Evolutionary conservation across 2,888 invertebrate species (phyloP).

Genomic region (Drosophila paramelanica): DNA sequence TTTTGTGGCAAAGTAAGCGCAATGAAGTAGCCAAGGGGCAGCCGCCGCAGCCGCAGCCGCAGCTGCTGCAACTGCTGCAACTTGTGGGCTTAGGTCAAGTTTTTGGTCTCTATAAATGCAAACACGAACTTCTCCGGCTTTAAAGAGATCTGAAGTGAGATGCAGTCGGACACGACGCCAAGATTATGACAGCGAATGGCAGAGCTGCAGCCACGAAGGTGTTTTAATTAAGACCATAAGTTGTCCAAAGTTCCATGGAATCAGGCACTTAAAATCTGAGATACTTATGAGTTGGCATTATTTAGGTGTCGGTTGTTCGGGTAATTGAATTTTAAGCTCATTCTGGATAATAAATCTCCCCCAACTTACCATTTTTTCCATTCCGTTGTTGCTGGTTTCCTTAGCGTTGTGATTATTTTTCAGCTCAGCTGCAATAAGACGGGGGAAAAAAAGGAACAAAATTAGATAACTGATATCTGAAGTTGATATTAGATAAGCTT

Average conservation of each 20-base stretch:
- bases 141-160: constrained; percentile 10
- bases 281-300: not conserved
- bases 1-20: constrained; percentile 65
- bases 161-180: constrained; percentile 32
- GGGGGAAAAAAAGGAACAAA: constrained; percentile 35
- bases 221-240: constrained; percentile 29
- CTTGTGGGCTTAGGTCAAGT: constrained; percentile 61
- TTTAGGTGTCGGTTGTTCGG: not conserved
- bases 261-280: not conserved
- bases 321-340: not conserved
- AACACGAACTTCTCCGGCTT: constrained; percentile 14
- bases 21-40: constrained; percentile 64
- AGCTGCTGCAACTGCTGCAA: not conserved
- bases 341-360: not conserved
- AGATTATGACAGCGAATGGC: constrained; percentile 34
- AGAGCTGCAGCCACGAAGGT: not conserved
- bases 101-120: constrained; percentile 32
- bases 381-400: constrained; percentile 54
- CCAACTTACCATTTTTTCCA: constrained; percentile 76
- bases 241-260: not conserved
- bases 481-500: constrained; percentile 33
- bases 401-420: constrained; percentile 33
- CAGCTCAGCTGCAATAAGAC: constrained; percentile 59
- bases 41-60: no score
- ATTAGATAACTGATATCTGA: constrained; percentile 37